These are phyloP conservation scores for Chionoecetes opilio DNA, from an alignment of 1,140 invertebrate genomes.

Conservation along the genomic window DNA sequence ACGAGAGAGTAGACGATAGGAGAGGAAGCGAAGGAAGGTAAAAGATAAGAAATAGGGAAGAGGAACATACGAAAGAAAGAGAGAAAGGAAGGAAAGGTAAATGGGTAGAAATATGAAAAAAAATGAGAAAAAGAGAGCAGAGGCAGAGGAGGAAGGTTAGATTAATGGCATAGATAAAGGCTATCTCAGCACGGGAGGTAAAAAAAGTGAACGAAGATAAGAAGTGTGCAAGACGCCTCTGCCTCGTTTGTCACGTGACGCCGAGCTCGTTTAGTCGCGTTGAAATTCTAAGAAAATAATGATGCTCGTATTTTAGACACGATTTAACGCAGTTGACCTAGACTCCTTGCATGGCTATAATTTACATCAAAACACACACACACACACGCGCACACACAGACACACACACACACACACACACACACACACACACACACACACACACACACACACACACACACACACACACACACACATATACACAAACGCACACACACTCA, in stretches of 20 bases:
- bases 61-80: background rate
- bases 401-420: background rate
- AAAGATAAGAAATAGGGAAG: background rate
- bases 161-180: background rate
- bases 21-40: background rate
- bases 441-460: no score
- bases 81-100: background rate
- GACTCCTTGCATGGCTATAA: background rate
- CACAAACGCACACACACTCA: no score
- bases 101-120: background rate
- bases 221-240: background rate
- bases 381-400: no score
- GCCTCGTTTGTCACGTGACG: constrained; percentile 24
- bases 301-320: constrained; percentile 17
- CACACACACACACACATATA: no score
- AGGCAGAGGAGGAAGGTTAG: background rate
- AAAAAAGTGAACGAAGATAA: background rate
- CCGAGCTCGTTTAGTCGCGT: background rate
- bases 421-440: constrained; percentile 13
- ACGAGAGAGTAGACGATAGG: background rate
- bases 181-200: background rate
- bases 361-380: background rate
- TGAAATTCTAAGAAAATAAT: constrained; percentile 31
- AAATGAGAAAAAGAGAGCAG: background rate
- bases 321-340: constrained; percentile 28